A percentile compares a stretch with the other conserved stretches of the same genome.
Evolutionary conservation across 2,113 vertebrate genomes (phyloP).

Genomic region (Charina bottae): DNA sequence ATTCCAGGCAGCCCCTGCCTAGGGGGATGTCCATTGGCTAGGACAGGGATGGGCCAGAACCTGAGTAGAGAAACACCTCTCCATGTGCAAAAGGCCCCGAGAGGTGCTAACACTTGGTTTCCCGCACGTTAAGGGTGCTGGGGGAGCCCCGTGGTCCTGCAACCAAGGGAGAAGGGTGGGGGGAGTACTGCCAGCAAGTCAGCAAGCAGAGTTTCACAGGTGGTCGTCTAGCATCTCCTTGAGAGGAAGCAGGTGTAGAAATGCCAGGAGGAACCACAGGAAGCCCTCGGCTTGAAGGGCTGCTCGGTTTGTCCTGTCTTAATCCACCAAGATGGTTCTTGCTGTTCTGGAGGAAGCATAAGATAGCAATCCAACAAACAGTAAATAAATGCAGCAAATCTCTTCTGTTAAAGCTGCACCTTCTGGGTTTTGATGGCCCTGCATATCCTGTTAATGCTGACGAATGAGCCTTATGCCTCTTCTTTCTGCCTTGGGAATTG

Average conservation of each 20-base stretch:
- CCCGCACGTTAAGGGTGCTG: too few relatives aligned
- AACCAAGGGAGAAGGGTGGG: too few relatives aligned
- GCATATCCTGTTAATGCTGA: background rate
- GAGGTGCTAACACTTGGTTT: too few relatives aligned
- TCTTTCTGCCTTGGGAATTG: background rate
- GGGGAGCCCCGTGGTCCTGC: too few relatives aligned
- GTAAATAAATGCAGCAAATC: background rate
- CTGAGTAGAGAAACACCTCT: too few relatives aligned
- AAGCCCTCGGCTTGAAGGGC: background rate
- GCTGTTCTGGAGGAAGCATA: background rate
- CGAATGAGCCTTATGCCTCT: background rate
- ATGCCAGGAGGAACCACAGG: background rate
- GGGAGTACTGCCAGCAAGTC: too few relatives aligned
- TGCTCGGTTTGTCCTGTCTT: background rate
- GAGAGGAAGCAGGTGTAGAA: background rate
- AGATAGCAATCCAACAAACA: background rate
- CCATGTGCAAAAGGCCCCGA: too few relatives aligned
- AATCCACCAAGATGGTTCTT: background rate
- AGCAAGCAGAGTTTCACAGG: background rate
- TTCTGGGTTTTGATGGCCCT: background rate
- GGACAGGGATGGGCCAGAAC: too few relatives aligned
- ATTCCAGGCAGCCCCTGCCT: too few relatives aligned
- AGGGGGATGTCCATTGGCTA: too few relatives aligned
- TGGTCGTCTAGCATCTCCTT: background rate
- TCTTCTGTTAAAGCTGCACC: background rate